Percentiles rank a stretch among this genome's conserved stretches.
phyloP scores from a whole-genome alignment of 2,113 vertebrate species.

The Pseudorasbora parva region DNA sequence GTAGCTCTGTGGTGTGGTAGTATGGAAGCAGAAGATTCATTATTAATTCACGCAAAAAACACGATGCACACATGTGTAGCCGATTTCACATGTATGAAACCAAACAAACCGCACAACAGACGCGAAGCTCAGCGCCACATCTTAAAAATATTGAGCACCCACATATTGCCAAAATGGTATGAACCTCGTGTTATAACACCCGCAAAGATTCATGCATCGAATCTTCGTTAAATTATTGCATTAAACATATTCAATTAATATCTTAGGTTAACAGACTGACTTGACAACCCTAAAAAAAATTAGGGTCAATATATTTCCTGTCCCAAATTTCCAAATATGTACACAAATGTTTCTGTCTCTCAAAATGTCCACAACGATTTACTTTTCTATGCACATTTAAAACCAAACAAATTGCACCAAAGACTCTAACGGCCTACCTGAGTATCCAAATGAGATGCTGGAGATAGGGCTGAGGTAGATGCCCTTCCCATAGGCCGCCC shows the following conservation, averaged over 20 bases:
- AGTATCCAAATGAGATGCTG: constrained; percentile 99
- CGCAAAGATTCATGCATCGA: too few relatives aligned
- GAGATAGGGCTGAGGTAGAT: constrained; percentile 99
- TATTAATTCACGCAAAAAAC: too few relatives aligned
- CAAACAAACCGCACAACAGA: too few relatives aligned
- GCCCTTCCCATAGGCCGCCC: constrained; percentile 97
- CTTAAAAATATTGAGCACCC: too few relatives aligned
- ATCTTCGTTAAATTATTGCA: not conserved
- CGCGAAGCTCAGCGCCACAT: too few relatives aligned
- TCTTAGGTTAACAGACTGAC: not conserved
- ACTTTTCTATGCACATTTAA: not conserved
- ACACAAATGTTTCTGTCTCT: not conserved
- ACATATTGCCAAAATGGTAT: too few relatives aligned
- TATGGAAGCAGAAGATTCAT: too few relatives aligned
- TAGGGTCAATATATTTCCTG: not conserved
- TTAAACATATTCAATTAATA: not conserved
- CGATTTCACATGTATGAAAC: too few relatives aligned
- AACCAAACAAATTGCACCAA: not conserved
- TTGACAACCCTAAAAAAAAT: not conserved
- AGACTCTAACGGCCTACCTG: constrained; percentile 85
- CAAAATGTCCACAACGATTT: not conserved
- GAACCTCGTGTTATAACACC: too few relatives aligned
- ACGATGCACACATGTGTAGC: too few relatives aligned
- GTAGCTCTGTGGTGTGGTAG: too few relatives aligned
- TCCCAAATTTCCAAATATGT: not conserved